A percentile compares a stretch with the other conserved stretches of the same genome.
Evolutionary conservation across 2,888 invertebrate species (phyloP).

Genomic region (Embidobia sp.): DNA sequence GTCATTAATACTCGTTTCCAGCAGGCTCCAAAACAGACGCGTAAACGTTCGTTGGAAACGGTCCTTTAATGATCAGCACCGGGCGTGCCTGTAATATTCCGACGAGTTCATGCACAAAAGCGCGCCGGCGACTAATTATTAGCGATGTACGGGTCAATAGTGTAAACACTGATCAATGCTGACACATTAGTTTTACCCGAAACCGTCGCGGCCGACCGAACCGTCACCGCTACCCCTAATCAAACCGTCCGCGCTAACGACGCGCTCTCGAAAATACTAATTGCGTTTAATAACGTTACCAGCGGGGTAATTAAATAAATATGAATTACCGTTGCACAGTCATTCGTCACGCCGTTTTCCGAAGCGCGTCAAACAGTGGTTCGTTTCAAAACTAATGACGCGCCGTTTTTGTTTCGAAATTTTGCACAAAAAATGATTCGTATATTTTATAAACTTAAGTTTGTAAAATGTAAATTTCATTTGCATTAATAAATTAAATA

Average conservation of each 20-base stretch:
- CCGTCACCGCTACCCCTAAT: constrained; percentile 30
- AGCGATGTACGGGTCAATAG: constrained; percentile 49
- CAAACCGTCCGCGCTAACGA: constrained; percentile 42
- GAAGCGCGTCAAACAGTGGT: too few relatives aligned
- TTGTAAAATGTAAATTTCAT: too few relatives aligned
- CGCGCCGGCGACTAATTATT: constrained; percentile 45
- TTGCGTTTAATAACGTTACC: constrained; percentile 35
- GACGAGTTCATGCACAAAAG: constrained; percentile 34
- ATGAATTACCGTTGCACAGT: constrained; percentile 44
- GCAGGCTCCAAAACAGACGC: too few relatives aligned
- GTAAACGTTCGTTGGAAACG: too few relatives aligned
- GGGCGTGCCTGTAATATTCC: constrained; percentile 45
- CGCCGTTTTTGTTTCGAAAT: too few relatives aligned
- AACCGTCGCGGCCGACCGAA: constrained; percentile 10
- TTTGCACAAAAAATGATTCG: too few relatives aligned
- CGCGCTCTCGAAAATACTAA: constrained; percentile 53
- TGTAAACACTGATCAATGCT: constrained; percentile 57
- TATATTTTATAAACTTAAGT: too few relatives aligned
- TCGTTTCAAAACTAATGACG: too few relatives aligned
- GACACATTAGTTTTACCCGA: constrained; percentile 55
- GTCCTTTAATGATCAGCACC: constrained; percentile 28
- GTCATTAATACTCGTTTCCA: too few relatives aligned
- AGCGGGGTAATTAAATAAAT: constrained; percentile 51
- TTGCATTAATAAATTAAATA: too few relatives aligned
- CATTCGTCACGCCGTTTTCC: constrained; percentile 30